Evolutionary conservation across 2,113 vertebrate species (phyloP).

Genomic region (Cygnus atratus): DNA sequence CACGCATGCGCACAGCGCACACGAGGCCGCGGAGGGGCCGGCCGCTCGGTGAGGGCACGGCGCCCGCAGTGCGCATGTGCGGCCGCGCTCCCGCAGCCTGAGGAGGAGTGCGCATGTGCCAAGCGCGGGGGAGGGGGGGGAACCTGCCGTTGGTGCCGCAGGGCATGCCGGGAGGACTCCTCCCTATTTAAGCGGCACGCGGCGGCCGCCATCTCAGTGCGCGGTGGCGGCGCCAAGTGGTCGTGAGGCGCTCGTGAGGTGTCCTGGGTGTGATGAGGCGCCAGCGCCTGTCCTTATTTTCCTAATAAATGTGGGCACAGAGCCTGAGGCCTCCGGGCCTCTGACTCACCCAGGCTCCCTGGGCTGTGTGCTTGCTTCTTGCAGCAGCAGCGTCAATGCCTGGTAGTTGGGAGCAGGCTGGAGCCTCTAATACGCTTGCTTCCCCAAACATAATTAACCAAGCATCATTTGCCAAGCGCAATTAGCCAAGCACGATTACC

Average conservation of each 20-base stretch:
- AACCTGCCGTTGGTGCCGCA: fast-evolving
- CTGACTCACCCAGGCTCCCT: not conserved
- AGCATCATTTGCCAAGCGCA: not conserved
- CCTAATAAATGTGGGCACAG: not conserved
- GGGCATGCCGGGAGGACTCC: fast-evolving
- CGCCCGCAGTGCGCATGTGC: not conserved
- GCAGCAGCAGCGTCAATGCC: not conserved
- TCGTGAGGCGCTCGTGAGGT: too few species aligned
- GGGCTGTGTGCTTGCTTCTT: not conserved
- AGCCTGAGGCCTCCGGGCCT: fast-evolving
- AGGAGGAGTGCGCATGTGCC: fast-evolving
- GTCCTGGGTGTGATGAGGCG: too few species aligned
- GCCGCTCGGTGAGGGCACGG: not conserved
- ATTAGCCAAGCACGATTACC: not conserved
- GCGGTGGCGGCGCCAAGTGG: too few species aligned
- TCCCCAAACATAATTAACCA: not conserved
- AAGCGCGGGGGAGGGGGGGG: fast-evolving
- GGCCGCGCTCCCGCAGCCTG: fast-evolving
- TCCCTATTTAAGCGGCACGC: fast-evolving
- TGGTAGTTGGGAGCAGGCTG: not conserved
- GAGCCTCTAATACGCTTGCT: not conserved
- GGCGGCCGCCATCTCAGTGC: too few species aligned
- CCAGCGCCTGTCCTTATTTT: not conserved
- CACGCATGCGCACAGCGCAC: not conserved
- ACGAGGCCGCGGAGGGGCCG: fast-evolving